Conservation (phyloP, 2,888 invertebrate species). For the Metopia argyrocephala region DNA sequence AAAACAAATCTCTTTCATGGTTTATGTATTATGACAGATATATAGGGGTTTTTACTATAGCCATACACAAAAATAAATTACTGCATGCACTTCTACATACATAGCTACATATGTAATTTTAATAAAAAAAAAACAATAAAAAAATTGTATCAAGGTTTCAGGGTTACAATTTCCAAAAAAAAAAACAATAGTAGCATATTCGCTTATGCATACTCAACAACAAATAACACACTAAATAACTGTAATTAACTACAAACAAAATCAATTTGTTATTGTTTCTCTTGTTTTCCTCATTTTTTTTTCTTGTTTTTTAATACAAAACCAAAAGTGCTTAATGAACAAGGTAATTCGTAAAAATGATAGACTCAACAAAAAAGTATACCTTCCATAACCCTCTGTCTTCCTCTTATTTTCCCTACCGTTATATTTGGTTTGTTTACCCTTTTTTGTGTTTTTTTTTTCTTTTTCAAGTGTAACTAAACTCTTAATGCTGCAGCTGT, state of each 20-base stretch:
- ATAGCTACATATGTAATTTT: background rate
- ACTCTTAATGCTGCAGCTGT: conserved; percentile 58
- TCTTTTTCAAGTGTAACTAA: conserved; percentile 41
- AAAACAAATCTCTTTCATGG: conserved; percentile 40
- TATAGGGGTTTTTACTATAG: conserved; percentile 40
- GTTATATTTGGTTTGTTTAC: conserved; percentile 21
- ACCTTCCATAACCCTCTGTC: conserved; percentile 7
- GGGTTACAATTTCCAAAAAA: conserved; percentile 53
- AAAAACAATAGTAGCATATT: conserved; percentile 12
- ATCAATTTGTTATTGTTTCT: conserved; percentile 61
- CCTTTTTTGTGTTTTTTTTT: conserved; percentile 35
- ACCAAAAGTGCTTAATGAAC: conserved; percentile 58
- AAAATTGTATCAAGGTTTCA: conserved; percentile 62
- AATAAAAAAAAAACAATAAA: conserved; percentile 27
- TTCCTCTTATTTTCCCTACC: background rate
- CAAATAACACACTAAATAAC: conserved; percentile 48
- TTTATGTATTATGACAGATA: conserved; percentile 47
- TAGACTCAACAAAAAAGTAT: conserved; percentile 9
- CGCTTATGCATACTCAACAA: conserved; percentile 12
- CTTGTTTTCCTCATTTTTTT: conserved; percentile 23
- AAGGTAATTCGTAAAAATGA: conserved; percentile 46
- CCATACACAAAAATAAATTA: conserved; percentile 10
- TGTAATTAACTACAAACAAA: conserved; percentile 61
- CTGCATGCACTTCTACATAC: conserved; percentile 8
- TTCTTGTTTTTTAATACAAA: conserved; percentile 23